Percentiles rank a stretch among this genome's conserved stretches.
phyloP scores from a whole-genome alignment of 1,140 invertebrate species.

The Diprion similis region DNA sequence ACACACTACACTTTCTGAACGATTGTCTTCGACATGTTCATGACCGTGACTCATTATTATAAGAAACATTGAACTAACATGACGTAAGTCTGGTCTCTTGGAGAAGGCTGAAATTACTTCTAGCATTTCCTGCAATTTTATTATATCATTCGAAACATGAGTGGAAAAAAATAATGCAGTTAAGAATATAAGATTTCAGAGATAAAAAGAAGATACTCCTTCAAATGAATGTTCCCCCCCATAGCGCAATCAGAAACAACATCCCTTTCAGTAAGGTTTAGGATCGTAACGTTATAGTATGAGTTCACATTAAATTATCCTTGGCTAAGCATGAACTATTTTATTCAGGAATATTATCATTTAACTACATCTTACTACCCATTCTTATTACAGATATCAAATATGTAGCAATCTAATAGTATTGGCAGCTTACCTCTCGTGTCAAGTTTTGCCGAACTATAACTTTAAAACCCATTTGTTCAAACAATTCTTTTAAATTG shows the following conservation, averaged over 20 bases:
- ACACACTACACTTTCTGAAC: constrained; percentile 59
- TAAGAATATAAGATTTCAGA: constrained; percentile 13
- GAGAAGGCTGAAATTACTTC: constrained; percentile 48
- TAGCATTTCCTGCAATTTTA: constrained; percentile 51
- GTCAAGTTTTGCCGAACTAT: constrained; percentile 52
- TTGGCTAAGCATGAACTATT: too few species aligned
- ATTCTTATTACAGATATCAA: too few species aligned
- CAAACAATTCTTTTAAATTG: constrained; percentile 62
- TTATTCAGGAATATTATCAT: too few species aligned
- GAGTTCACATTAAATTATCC: too few species aligned
- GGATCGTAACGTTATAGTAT: too few species aligned
- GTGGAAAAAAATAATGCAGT: background rate
- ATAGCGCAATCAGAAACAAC: constrained; percentile 12
- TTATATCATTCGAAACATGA: background rate
- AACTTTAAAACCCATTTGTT: constrained; percentile 64
- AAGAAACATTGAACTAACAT: constrained; percentile 64
- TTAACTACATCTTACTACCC: too few species aligned
- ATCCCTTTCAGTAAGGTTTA: too few species aligned
- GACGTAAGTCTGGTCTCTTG: constrained; percentile 40
- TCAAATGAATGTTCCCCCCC: background rate
- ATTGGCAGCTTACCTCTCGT: constrained; percentile 41
- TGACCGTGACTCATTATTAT: constrained; percentile 68
- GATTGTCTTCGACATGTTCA: constrained; percentile 37
- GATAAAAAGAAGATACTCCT: background rate
- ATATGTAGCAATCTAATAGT: background rate